Percentiles rank a stretch among this genome's conserved stretches.
These are phyloP conservation scores for Bettongia penicillata DNA, from an alignment of 2,113 vertebrate genomes.

Conservation along the genomic window DNA sequence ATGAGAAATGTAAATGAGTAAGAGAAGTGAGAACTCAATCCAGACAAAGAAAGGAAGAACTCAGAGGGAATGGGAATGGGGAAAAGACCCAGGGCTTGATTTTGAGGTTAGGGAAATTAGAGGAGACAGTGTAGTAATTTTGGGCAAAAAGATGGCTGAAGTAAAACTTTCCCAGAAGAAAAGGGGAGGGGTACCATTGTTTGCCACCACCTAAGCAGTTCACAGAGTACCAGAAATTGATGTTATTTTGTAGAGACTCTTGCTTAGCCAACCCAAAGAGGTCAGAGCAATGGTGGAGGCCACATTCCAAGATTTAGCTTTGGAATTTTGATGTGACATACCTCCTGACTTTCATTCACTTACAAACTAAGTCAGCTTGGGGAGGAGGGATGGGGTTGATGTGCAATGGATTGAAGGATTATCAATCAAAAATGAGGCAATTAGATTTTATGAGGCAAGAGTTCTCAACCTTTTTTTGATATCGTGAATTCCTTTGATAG, in stretches of 20 bases:
- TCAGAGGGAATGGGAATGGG: not conserved
- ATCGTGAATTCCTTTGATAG: not conserved
- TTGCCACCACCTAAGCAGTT: not conserved
- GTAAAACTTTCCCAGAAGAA: not conserved
- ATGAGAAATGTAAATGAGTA: not conserved
- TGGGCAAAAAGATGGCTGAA: conserved; percentile 23
- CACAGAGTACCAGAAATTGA: not conserved
- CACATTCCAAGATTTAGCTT: not conserved
- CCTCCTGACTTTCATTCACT: not conserved
- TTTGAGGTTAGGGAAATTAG: not conserved
- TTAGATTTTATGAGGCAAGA: not conserved
- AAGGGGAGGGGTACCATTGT: not conserved
- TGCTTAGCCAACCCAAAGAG: not conserved
- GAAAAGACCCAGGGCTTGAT: not conserved
- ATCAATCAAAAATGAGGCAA: not conserved
- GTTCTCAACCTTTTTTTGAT: not conserved
- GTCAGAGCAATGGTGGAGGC: not conserved
- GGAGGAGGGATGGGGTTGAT: not conserved
- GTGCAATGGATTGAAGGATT: not conserved
- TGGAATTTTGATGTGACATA: not conserved
- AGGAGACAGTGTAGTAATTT: conserved; percentile 28
- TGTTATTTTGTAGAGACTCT: not conserved
- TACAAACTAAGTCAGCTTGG: not conserved
- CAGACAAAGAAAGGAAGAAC: conserved; percentile 19
- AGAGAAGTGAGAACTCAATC: not conserved